Evolutionary conservation across 2,113 vertebrate genomes (phyloP), one percentile per base, ranked within the genome.

Genomic region (Prolemur simus): DNA sequence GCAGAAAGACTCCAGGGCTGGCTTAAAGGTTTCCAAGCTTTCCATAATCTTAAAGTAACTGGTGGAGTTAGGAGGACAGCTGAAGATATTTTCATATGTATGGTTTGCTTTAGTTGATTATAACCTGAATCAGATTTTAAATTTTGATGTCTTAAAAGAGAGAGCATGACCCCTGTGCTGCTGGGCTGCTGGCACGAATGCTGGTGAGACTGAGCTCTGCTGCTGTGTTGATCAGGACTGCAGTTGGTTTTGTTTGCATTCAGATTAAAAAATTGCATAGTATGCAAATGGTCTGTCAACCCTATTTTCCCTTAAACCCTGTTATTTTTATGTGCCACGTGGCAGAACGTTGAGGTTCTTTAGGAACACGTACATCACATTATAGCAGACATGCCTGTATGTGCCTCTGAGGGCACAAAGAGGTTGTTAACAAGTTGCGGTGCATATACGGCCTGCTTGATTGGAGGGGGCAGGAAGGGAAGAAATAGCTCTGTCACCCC

Each of bases 311-410:
- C 58, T 39, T 14, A n/a, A 23, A 20, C 9, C 14, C 73, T 45
- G 4, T 60, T 73, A 23, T 60, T 64, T 47, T 64, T 54, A 1
- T 0, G 8, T 13, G 60, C 5, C 20, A 6, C 6, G 0, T 20
- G 68, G 69, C n/a, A 64, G 54, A 56, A 37, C 2, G 18, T 17
- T 17, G 54, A 42, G 14, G 14, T 49, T 47, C 73, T 56, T n/a
- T 18, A 83, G 60, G 49, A 76, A 37, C 8, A 1, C 0, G 1
- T 17, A 17, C 0, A 5, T 7, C 11, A 3, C 34, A 5, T 60
- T 4, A 2, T 0, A 58, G 77, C n/a, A 73, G 76, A 69, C 45
- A 37, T 5, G 32, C 39, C 34, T 2, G 20, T 11, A 23, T 11
- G 27, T 29, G 34, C 42, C 63, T 47, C 5, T 0, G 52, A 54